Conservation (phyloP, 1,140 invertebrate genomes). For the Drosophila bifasciata region DNA sequence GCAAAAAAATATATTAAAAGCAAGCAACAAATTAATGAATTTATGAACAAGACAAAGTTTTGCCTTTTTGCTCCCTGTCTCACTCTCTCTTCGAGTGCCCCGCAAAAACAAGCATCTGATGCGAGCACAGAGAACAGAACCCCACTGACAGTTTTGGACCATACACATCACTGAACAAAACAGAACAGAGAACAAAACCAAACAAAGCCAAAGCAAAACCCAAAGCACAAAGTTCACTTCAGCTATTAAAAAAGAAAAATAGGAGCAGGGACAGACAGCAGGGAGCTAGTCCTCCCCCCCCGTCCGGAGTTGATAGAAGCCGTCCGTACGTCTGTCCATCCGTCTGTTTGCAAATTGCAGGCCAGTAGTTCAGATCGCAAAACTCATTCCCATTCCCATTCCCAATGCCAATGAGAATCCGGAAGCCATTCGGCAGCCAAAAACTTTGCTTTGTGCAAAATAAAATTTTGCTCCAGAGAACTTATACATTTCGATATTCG, state of each 20-base stretch:
- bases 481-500: slow-evolving; percentile 45
- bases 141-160: slow-evolving; percentile 55
- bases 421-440: slow-evolving; percentile 23
- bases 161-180: slow-evolving; percentile 31
- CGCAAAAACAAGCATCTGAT: slow-evolving; percentile 44
- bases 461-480: slow-evolving; percentile 60
- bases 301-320: background rate
- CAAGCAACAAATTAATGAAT: slow-evolving; percentile 77
- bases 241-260: background rate
- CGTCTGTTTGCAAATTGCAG: slow-evolving; percentile 63
- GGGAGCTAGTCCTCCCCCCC: too few relatives aligned
- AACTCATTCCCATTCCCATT: background rate
- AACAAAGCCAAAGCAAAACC: slow-evolving; percentile 13
- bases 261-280: too few relatives aligned
- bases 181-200: slow-evolving; percentile 5
- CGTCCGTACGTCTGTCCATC: slow-evolving; percentile 8
- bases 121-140: slow-evolving; percentile 20
- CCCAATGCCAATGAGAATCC: slow-evolving; percentile 2
- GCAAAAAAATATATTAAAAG: slow-evolving; percentile 28
- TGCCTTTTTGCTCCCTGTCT: too few relatives aligned
- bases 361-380: slow-evolving; percentile 16
- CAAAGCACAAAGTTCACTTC: slow-evolving; percentile 15
- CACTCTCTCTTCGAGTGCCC: slow-evolving; percentile 40
- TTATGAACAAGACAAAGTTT: slow-evolving; percentile 77
- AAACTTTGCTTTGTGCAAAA: slow-evolving; percentile 72